Percentiles rank a stretch among this genome's conserved stretches.
phyloP scores from a whole-genome alignment of 2,888 invertebrate genomes.

The Mesorhabditis spiculigera region DNA sequence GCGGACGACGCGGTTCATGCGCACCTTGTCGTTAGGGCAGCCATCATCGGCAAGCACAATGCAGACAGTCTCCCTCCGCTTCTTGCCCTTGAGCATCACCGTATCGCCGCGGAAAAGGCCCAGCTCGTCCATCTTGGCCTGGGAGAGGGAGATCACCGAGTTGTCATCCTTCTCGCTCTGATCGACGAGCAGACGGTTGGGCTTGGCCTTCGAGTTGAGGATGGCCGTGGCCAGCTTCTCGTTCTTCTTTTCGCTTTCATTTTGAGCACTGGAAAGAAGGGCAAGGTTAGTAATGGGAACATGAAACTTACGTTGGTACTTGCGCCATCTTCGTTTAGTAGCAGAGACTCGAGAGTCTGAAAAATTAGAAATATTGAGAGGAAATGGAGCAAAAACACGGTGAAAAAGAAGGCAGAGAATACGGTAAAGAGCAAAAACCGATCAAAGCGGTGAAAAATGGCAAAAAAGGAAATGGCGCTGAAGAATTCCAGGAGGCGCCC shows the following conservation, averaged over 20 bases:
- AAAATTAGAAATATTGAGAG: too few relatives aligned
- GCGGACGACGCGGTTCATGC: conserved; percentile 88
- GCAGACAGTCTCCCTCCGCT: conserved; percentile 91
- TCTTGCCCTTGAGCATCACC: conserved; percentile 90
- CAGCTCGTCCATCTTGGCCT: conserved; percentile 97
- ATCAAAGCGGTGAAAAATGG: too few relatives aligned
- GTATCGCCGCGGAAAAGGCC: conserved; percentile 96
- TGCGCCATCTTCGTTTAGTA: not conserved
- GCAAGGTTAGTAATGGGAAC: not conserved
- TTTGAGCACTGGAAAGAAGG: conserved; percentile 24
- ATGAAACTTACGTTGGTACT: not conserved
- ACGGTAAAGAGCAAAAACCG: too few relatives aligned
- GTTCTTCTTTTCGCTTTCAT: conserved; percentile 55
- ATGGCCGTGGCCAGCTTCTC: conserved; percentile 95
- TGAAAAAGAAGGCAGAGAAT: too few relatives aligned
- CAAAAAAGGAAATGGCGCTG: too few relatives aligned
- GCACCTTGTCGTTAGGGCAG: conserved; percentile 92
- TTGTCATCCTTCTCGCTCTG: conserved; percentile 94
- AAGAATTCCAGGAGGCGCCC: too few relatives aligned
- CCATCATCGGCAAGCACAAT: conserved; percentile 94
- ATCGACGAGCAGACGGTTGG: conserved; percentile 94
- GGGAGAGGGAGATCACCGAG: conserved; percentile 91
- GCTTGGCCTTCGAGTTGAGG: conserved; percentile 88
- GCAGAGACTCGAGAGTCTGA: too few relatives aligned
- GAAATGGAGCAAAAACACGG: too few relatives aligned